These are phyloP conservation scores for Torymus aiolomorphi DNA, from an alignment of 2,888 invertebrate species.

Conservation along the genomic window DNA sequence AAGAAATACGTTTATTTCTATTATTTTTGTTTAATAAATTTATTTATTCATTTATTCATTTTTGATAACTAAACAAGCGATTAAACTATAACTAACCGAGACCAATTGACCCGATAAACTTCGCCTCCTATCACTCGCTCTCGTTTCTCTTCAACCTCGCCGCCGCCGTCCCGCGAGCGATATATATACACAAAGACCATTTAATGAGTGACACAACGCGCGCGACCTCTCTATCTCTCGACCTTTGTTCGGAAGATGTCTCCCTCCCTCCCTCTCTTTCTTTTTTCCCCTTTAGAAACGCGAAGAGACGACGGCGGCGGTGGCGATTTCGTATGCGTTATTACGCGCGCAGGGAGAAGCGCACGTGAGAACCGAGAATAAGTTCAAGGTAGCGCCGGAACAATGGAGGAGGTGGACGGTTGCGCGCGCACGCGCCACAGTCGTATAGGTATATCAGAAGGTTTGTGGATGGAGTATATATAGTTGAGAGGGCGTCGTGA, in stretches of 20 bases:
- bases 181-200: slow-evolving; percentile 14
- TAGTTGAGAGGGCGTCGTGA: too few relatives aligned
- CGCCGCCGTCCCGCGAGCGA: too few relatives aligned
- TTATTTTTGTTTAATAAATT: too few relatives aligned
- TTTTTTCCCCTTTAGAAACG: not conserved
- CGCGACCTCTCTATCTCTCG: slow-evolving; percentile 22
- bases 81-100: too few relatives aligned
- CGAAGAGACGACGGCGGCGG: not conserved
- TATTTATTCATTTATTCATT: too few relatives aligned
- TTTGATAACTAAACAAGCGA: too few relatives aligned
- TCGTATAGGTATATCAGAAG: not conserved
- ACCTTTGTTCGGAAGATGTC: slow-evolving; percentile 36
- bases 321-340: not conserved
- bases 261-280: not conserved
- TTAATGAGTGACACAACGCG: slow-evolving; percentile 28
- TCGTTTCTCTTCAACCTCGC: slow-evolving; percentile 20
- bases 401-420: not conserved
- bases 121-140: slow-evolving; percentile 11
- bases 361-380: slow-evolving; percentile 34
- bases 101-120: slow-evolving; percentile 3
- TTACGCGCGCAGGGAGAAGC: not conserved
- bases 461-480: not conserved
- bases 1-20: too few relatives aligned
- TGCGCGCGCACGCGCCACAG: not conserved
- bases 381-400: slow-evolving; percentile 37